Evolutionary conservation across 1,140 invertebrate genomes (phyloP).

Genomic region (Achroia grisella): DNA sequence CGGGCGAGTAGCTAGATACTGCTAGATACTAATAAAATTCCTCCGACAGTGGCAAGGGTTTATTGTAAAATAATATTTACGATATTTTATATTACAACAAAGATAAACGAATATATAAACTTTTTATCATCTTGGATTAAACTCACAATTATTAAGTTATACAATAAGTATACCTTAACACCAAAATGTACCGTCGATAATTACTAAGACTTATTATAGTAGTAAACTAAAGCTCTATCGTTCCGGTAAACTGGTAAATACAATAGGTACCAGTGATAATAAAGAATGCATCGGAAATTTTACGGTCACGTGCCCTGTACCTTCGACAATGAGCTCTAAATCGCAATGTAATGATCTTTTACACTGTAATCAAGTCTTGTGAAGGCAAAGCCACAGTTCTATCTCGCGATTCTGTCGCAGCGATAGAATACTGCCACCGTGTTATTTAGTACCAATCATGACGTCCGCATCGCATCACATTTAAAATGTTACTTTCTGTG

Average conservation of each 20-base stretch:
- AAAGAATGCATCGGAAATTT: slow-evolving; percentile 1
- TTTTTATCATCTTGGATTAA: too few species aligned
- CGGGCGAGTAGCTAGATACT: too few species aligned
- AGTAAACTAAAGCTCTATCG: too few species aligned
- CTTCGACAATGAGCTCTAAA: slow-evolving; percentile 32
- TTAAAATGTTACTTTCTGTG: slow-evolving; percentile 57
- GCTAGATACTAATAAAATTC: too few species aligned
- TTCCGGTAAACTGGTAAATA: neutral
- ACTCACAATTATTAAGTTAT: too few species aligned
- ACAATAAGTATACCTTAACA: too few species aligned
- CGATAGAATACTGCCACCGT: slow-evolving; percentile 28
- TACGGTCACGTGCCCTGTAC: slow-evolving; percentile 8
- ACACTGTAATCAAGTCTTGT: slow-evolving; percentile 40
- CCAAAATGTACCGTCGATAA: too few species aligned
- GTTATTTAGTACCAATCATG: slow-evolving; percentile 54
- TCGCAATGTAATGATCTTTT: slow-evolving; percentile 36
- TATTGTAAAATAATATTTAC: too few species aligned
- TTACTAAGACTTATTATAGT: too few species aligned
- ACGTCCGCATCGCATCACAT: slow-evolving; percentile 40
- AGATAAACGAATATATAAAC: too few species aligned
- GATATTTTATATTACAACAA: too few species aligned
- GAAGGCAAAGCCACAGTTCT: slow-evolving; percentile 32
- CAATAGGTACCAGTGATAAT: neutral
- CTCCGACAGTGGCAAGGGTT: too few species aligned
- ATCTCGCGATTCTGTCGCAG: slow-evolving; percentile 41